phyloP scores from a whole-genome alignment of 1,140 invertebrate genomes.

The Drosophila mayri region DNA sequence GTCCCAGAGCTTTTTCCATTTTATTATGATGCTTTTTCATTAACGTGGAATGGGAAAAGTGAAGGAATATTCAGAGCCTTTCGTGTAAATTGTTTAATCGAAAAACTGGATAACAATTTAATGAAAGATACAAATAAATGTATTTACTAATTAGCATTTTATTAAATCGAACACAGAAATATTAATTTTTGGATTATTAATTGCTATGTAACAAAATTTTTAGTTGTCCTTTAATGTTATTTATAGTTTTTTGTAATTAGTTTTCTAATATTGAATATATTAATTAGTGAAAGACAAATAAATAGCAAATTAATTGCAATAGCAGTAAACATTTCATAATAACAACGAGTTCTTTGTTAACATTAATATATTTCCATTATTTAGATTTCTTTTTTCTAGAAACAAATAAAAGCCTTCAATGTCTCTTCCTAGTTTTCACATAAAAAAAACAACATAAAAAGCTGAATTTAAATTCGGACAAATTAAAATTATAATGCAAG shows the following conservation, averaged over 20 bases:
- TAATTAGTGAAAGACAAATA: neutral
- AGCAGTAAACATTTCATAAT: neutral
- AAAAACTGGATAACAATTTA: neutral
- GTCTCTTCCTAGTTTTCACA: neutral
- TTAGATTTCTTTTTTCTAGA: neutral
- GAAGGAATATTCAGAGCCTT: neutral
- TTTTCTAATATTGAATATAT: neutral
- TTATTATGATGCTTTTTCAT: constrained; percentile 29
- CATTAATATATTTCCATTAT: neutral
- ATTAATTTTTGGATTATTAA: neutral
- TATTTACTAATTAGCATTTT: neutral
- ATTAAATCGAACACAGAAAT: neutral
- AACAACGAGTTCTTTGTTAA: neutral
- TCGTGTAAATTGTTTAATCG: neutral
- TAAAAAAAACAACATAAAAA: neutral
- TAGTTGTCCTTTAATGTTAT: neutral
- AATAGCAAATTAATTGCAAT: neutral
- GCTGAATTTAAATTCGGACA: neutral
- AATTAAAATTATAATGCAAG: neutral
- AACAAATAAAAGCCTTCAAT: neutral
- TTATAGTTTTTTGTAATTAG: neutral
- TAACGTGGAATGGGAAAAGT: constrained; percentile 3
- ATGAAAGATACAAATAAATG: neutral
- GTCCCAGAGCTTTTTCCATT: constrained; percentile 19
- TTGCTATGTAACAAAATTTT: neutral